Evolutionary conservation across 1,140 invertebrate genomes (phyloP).

Genomic region (Anastrepha obliqua): DNA sequence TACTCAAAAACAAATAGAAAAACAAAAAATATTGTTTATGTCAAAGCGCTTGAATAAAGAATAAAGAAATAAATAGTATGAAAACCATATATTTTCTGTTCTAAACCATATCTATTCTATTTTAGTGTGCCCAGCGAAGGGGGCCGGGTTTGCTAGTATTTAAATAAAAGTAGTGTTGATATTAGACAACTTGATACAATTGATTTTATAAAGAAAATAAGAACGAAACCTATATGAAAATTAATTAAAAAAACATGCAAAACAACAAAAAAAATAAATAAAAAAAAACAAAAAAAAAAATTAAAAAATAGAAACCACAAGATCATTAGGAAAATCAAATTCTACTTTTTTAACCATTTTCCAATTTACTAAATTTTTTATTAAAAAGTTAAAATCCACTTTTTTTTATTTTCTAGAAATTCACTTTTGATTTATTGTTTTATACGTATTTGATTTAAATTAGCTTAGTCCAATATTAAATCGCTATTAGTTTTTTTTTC

Average conservation of each 20-base stretch:
- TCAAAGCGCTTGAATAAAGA: no score
- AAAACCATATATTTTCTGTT: no score
- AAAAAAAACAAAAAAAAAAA: not conserved
- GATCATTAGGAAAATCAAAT: not conserved
- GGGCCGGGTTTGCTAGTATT: no score
- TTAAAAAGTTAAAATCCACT: not conserved
- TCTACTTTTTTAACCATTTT: not conserved
- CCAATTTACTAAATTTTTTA: not conserved
- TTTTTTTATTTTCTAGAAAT: conserved; percentile 43
- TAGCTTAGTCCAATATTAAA: conserved; percentile 35
- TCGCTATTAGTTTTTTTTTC: conserved; percentile 14
- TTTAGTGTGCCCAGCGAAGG: no score
- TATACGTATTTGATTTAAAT: conserved; percentile 41
- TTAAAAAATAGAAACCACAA: not conserved
- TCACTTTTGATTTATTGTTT: conserved; percentile 23
- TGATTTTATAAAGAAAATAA: no score
- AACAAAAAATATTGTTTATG: no score
- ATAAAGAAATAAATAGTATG: no score
- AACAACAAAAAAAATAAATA: not conserved
- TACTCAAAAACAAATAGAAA: no score
- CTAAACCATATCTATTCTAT: no score
- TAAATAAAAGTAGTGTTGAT: no score
- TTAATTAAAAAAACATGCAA: not conserved
- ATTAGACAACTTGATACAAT: no score
- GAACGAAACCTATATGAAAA: not conserved